Conservation (phyloP, 2,113 vertebrate genomes). For the Mobula birostris region DNA sequence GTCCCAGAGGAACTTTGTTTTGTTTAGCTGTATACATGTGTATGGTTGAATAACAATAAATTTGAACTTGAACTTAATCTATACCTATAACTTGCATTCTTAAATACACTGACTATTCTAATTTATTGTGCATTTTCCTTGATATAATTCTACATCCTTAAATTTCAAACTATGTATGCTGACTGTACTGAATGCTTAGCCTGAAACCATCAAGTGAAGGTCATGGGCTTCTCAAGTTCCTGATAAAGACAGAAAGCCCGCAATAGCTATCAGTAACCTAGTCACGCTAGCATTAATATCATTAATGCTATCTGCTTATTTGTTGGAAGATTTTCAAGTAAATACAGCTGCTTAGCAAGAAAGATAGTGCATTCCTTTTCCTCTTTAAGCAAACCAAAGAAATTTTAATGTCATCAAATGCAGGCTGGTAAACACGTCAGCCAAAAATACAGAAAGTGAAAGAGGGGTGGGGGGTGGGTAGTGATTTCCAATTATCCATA, state of each 20-base stretch:
- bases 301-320: conserved; percentile 36
- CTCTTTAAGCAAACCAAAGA: conserved; percentile 27
- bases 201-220: conserved; percentile 23
- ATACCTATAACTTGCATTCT: too few species aligned
- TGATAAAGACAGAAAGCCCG: conserved; percentile 22
- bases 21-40: too few species aligned
- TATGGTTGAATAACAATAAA: too few species aligned
- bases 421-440: neutral
- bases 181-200: neutral
- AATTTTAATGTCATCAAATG: conserved; percentile 25
- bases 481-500: conserved; percentile 10
- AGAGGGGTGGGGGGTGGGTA: neutral
- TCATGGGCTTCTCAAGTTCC: conserved; percentile 17
- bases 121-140: neutral
- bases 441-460: neutral
- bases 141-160: neutral
- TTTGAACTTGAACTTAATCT: too few species aligned
- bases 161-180: neutral
- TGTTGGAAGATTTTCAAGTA: conserved; percentile 35
- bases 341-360: conserved; percentile 27
- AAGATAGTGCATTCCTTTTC: conserved; percentile 32
- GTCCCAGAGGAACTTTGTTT: too few species aligned
- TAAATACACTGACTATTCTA: neutral
- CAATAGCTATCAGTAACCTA: conserved; percentile 24
- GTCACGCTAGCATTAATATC: conserved; percentile 33